Conservation (phyloP, 2,888 invertebrate species). For the Ophraella communa region DNA sequence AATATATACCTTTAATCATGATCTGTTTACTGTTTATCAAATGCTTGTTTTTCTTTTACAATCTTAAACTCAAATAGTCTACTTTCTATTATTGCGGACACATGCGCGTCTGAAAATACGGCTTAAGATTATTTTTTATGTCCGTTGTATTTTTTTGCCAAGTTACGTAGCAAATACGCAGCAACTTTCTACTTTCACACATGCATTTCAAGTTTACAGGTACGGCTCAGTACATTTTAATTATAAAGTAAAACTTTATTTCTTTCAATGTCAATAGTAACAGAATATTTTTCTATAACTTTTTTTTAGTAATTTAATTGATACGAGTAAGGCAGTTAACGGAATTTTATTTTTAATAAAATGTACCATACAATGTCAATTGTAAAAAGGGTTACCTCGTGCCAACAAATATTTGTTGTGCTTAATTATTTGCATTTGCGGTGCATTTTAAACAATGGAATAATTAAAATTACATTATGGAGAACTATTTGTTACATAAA, state of each 20-base stretch:
- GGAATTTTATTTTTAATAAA: too few relatives aligned
- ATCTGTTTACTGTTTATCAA: background rate
- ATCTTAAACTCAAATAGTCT: too few relatives aligned
- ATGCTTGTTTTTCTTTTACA: too few relatives aligned
- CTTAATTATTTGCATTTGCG: background rate
- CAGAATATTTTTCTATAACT: too few relatives aligned
- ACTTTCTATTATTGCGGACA: constrained; percentile 4
- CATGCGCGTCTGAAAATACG: constrained; percentile 5
- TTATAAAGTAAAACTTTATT: too few relatives aligned
- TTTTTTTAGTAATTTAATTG: too few relatives aligned
- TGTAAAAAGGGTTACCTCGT: background rate
- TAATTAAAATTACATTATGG: background rate
- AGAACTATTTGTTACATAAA: background rate
- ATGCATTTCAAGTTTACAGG: constrained; percentile 22
- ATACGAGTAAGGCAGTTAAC: too few relatives aligned
- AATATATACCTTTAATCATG: too few relatives aligned
- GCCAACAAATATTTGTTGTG: too few relatives aligned
- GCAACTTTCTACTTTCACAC: constrained; percentile 25
- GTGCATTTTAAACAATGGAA: background rate
- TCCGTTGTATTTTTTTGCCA: constrained; percentile 17
- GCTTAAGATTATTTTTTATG: constrained; percentile 19
- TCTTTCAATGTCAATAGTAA: too few relatives aligned
- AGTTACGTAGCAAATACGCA: constrained; percentile 6
- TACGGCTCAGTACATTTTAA: background rate
- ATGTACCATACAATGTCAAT: constrained; percentile 2